Evolutionary conservation across 37 sponge, comb jelly and placozoan genomes (phyloP).

Genomic region (Beroe ovata): DNA sequence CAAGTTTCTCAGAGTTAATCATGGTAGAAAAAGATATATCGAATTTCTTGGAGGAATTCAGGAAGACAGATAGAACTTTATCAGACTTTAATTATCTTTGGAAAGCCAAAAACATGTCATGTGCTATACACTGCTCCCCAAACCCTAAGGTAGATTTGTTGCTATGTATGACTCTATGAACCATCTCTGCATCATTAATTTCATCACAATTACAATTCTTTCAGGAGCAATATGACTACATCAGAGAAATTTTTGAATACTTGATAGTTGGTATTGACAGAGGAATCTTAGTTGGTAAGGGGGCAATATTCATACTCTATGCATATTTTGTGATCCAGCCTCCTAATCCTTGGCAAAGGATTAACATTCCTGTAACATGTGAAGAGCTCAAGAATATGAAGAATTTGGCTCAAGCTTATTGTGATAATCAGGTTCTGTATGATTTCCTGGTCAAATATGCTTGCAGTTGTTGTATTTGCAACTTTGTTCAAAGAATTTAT

Average conservation of each 20-base stretch:
- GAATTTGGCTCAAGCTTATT: constrained; percentile 32
- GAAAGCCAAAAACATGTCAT: constrained; percentile 39
- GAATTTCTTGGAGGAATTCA: constrained; percentile 22
- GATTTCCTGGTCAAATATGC: no score
- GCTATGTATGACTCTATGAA: no score
- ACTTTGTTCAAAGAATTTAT: no score
- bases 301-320: constrained; percentile 50
- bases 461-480: no score
- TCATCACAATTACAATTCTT: not conserved
- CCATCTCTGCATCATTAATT: no score
- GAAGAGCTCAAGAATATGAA: constrained; percentile 8
- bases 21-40: constrained; percentile 59
- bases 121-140: constrained; percentile 29
- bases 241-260: constrained; percentile 47
- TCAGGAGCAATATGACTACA: constrained; percentile 58
- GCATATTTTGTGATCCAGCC: constrained; percentile 55
- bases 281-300: constrained; percentile 35
- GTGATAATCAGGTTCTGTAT: constrained; percentile 67
- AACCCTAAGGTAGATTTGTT: constrained; percentile 4
- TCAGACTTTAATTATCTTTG: constrained; percentile 54
- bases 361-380: constrained; percentile 36
- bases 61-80: constrained; percentile 31
- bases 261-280: constrained; percentile 35
- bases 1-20: no score
- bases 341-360: constrained; percentile 21